phyloP scores from a whole-genome alignment of 2,888 invertebrate genomes.

The Microplitis manilae region DNA sequence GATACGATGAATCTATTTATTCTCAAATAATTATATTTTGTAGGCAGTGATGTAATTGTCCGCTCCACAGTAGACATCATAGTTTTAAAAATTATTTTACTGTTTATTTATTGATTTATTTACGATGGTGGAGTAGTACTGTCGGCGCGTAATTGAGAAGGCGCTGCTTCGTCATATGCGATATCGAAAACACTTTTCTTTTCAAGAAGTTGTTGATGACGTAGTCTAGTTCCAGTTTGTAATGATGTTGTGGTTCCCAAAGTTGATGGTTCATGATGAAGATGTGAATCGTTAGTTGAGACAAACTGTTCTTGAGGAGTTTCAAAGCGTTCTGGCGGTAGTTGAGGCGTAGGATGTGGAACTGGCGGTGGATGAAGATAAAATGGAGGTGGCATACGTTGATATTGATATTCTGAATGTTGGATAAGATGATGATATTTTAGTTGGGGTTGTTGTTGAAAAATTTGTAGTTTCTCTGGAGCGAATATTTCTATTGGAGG shows the following conservation, averaged over 20 bases:
- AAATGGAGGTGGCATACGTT: constrained; percentile 69
- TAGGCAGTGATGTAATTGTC: constrained; percentile 50
- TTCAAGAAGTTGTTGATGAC: constrained; percentile 76
- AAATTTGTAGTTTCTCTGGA: constrained; percentile 57
- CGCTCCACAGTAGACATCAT: constrained; percentile 24
- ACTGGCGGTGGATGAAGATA: constrained; percentile 65
- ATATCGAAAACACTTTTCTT: constrained; percentile 95
- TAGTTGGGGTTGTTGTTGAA: constrained; percentile 69
- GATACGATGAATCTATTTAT: constrained; percentile 43
- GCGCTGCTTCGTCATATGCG: constrained; percentile 92
- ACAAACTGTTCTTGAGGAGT: constrained; percentile 41
- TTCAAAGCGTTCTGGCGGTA: constrained; percentile 57
- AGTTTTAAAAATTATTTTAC: neutral
- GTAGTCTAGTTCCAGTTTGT: constrained; percentile 56
- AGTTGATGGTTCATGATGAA: constrained; percentile 72
- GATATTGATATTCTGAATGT: constrained; percentile 85
- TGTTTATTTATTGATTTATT: constrained; percentile 3
- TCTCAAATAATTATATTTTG: constrained; percentile 45
- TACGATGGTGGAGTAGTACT: constrained; percentile 82
- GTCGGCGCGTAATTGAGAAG: constrained; percentile 85
- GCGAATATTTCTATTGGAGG: constrained; percentile 67
- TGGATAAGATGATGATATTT: constrained; percentile 80
- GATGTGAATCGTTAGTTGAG: constrained; percentile 48
- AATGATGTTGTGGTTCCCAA: constrained; percentile 83
- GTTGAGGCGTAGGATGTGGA: constrained; percentile 64